Percentiles rank a stretch among this genome's conserved stretches.
phyloP scores from a whole-genome alignment of 1,140 invertebrate genomes.

The Bombus pyrosoma region DNA sequence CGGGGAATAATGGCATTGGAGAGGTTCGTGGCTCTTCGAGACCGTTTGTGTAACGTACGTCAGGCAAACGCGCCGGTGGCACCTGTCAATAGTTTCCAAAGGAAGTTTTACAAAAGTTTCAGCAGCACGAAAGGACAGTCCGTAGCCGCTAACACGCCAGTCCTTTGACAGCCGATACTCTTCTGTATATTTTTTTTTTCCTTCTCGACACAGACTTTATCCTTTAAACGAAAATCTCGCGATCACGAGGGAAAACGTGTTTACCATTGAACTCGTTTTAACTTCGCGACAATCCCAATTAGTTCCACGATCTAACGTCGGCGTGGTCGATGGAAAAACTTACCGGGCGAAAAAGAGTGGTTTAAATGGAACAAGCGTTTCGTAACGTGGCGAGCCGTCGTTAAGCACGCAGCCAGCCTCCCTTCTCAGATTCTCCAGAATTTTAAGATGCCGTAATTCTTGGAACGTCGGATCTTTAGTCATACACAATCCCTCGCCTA shows the following conservation, averaged over 20 bases:
- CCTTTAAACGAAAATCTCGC: not conserved
- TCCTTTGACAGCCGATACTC: slow-evolving; percentile 21
- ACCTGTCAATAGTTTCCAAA: slow-evolving; percentile 63
- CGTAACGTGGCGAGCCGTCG: too few relatives aligned
- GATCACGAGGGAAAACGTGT: too few relatives aligned
- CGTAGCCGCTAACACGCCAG: not conserved
- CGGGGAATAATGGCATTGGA: slow-evolving; percentile 43
- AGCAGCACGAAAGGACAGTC: slow-evolving; percentile 2
- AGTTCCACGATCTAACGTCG: too few relatives aligned
- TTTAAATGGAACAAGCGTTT: too few relatives aligned
- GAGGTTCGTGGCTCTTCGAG: slow-evolving; percentile 32
- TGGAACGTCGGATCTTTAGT: not conserved
- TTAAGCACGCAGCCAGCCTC: not conserved
- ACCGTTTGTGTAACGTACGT: slow-evolving; percentile 56
- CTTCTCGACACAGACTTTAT: not conserved
- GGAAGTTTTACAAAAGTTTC: slow-evolving; percentile 58
- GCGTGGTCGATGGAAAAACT: too few relatives aligned
- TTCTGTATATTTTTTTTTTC: not conserved
- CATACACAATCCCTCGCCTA: slow-evolving; percentile 2
- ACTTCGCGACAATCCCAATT: not conserved
- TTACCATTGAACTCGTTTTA: not conserved
- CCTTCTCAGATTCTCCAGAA: not conserved
- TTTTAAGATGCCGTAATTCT: slow-evolving; percentile 30
- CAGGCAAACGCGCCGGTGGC: slow-evolving; percentile 47
- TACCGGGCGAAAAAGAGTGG: too few relatives aligned